Conservation (phyloP, 2,888 invertebrate genomes). For the Galeopsomyia nigrocyanea region DNA sequence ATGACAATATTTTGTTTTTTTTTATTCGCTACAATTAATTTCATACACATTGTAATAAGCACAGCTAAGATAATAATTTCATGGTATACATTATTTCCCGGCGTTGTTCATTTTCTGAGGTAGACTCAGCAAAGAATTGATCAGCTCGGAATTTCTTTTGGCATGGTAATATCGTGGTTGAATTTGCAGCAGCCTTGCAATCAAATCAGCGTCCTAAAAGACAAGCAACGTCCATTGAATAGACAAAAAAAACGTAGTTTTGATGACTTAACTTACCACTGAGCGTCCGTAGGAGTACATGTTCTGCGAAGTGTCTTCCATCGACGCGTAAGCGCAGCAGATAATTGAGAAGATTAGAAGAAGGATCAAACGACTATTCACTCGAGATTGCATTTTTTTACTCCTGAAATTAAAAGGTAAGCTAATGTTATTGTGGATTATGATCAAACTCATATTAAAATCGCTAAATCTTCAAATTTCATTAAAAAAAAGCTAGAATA, state of each 20-base stretch:
- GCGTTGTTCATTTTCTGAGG: slow-evolving; percentile 83
- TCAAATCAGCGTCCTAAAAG: slow-evolving; percentile 59
- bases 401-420: slow-evolving; percentile 26
- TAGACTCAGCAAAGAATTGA: slow-evolving; percentile 81
- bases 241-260: slow-evolving; percentile 14
- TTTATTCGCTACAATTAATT: slow-evolving; percentile 9
- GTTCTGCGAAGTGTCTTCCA: slow-evolving; percentile 33
- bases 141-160: slow-evolving; percentile 80
- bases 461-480: too few species aligned
- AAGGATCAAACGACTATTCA: slow-evolving; percentile 18
- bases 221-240: slow-evolving; percentile 2
- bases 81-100: slow-evolving; percentile 70
- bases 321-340: slow-evolving; percentile 33
- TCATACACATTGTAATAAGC: slow-evolving; percentile 33
- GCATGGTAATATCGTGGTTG: slow-evolving; percentile 61
- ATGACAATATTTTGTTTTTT: slow-evolving; percentile 16
- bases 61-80: slow-evolving; percentile 14
- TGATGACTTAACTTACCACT: slow-evolving; percentile 48
- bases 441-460: too few species aligned
- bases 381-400: slow-evolving; percentile 41
- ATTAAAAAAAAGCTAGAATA: too few species aligned
- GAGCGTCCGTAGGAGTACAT: slow-evolving; percentile 50
- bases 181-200: slow-evolving; percentile 56
- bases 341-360: slow-evolving; percentile 34
- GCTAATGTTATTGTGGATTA: too few species aligned